A percentile compares a stretch with the other conserved stretches of the same genome.
Conservation (phyloP, 37 sponge, comb jelly and placozoan genomes). For the Oopsacas minuta region DNA sequence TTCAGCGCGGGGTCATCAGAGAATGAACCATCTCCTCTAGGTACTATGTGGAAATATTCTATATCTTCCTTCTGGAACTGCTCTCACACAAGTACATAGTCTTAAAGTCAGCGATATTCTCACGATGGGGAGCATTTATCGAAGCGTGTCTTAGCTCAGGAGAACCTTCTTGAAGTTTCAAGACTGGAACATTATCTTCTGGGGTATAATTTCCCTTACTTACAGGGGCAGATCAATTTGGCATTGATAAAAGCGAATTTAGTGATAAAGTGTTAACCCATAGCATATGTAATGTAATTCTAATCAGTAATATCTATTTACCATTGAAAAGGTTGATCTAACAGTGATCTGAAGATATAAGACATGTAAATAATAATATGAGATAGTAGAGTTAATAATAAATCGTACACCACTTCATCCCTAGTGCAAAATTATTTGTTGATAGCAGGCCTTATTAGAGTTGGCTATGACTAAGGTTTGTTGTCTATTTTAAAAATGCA, state of each 20-base stretch:
- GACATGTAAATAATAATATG: not conserved
- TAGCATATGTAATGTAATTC: not conserved
- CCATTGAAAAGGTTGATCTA: not conserved
- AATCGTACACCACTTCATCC: not conserved
- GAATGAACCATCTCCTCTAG: not conserved
- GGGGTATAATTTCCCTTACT: conserved; percentile 7
- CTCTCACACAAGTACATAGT: not conserved
- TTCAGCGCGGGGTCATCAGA: not conserved
- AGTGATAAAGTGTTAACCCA: not conserved
- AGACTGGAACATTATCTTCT: not conserved
- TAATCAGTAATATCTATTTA: not conserved
- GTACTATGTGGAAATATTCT: not conserved
- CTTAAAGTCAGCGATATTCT: not conserved
- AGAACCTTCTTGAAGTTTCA: not conserved
- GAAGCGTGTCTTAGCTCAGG: not conserved
- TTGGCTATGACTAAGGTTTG: too few species aligned
- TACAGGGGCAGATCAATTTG: not conserved
- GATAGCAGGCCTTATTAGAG: too few species aligned
- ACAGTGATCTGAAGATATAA: not conserved
- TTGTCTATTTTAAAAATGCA: too few species aligned
- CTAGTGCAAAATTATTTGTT: not conserved
- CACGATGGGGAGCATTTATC: conserved; percentile 14
- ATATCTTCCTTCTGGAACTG: not conserved
- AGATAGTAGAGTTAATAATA: not conserved
- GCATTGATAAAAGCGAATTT: not conserved